Evolutionary conservation across 1,140 invertebrate genomes (phyloP), one percentile per base, ranked within the genome.

Genomic region (Bombus confusus): DNA sequence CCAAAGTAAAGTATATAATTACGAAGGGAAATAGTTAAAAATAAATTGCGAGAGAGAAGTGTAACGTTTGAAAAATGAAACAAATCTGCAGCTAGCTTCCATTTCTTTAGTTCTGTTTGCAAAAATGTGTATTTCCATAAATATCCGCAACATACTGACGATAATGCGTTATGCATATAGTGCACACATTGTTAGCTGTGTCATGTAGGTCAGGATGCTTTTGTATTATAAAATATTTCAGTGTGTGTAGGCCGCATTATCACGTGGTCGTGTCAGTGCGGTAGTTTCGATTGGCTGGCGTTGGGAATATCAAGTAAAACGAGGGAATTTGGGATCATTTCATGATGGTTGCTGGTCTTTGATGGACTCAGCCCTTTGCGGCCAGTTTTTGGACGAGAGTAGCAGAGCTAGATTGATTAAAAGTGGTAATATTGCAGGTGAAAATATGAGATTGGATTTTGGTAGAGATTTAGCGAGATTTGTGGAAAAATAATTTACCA

Each of bases 211-310:
- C 22, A 62, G 59, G 59, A 62, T n/a, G 59, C 59, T n/a, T 28
- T n/a, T 66, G 31, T 15, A 34, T 66, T 34, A 34, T 66, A 34
- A 34, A 66, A 66, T 34, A 66, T 66, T 66, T 66, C 64, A 66
- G 15, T 18, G 15, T 66, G 64, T 9, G 15, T n/a, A 66, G n/a
- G 31, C 71, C 41, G 47, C 59, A 34, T 39, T 39, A 57, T 81
- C 68, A n/a, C 72, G 22, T 66, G 57, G 47, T 73, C 64, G 41
- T 66, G 77, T 84, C n/a, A 52, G 72, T 83, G 64, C 68, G 37
- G 37, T 28, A 28, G 4, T 39, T 73, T 41, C 71, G 39, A 71
- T 28, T 12, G 37, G 10, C 4, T 28, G 8, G 31, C n/a, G 13
- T 37, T 71, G 4, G 25, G 25, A 71, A 39, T 62, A n/a, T 71